Conservation (phyloP, 2,113 vertebrate genomes). For the Seriola aureovittata region DNA sequence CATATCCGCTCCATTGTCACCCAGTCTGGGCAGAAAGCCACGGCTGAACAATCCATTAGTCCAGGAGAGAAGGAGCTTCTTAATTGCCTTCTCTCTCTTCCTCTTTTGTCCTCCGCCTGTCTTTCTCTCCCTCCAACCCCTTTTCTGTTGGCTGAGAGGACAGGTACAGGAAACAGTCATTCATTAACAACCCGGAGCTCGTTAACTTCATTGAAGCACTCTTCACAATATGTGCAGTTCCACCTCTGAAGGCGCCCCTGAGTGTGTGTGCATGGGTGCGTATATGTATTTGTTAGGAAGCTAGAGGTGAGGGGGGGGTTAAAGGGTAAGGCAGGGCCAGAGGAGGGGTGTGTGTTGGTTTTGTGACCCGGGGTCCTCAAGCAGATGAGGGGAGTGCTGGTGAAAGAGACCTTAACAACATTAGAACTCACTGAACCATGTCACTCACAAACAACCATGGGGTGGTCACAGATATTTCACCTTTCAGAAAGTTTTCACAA, state of each 20-base stretch:
- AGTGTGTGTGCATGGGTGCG: constrained; percentile 32
- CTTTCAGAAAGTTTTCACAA: constrained; percentile 6
- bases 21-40: constrained; percentile 63
- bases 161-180: constrained; percentile 75
- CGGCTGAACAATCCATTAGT: constrained; percentile 41
- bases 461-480: constrained; percentile 24
- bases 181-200: constrained; percentile 73
- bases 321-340: constrained; percentile 65
- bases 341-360: constrained; percentile 38
- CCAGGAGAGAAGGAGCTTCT: constrained; percentile 44
- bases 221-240: constrained; percentile 55
- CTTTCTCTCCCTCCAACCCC: constrained; percentile 1
- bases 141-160: constrained; percentile 45
- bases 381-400: constrained; percentile 64
- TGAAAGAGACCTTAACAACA: constrained; percentile 50
- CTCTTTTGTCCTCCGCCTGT: constrained; percentile 32
- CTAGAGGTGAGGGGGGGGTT: constrained; percentile 54
- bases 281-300: constrained; percentile 31
- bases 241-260: constrained; percentile 51
- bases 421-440: constrained; percentile 64
- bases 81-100: constrained; percentile 51
- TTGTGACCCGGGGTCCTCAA: constrained; percentile 67
- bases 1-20: constrained; percentile 58
- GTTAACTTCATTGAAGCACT: constrained; percentile 64
- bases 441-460: constrained; percentile 41